A percentile compares a stretch with the other conserved stretches of the same genome.
Conservation (phyloP, 2,797 vertebrate genomes). For the Peromyscus nudipes region DNA sequence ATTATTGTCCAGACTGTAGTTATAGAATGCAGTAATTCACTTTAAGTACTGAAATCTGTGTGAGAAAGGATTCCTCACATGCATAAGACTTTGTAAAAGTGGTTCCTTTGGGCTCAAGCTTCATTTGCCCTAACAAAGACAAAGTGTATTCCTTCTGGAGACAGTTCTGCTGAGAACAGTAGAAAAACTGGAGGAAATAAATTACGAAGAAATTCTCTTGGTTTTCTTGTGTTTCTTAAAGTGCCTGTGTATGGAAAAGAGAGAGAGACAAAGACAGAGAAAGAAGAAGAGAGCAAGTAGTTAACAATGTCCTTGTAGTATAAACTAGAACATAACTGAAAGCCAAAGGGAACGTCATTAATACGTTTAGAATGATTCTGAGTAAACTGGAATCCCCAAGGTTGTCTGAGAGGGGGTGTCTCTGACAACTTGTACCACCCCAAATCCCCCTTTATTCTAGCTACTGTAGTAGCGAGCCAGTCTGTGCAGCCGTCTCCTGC, state of each 20-base stretch:
- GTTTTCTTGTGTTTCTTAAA: background rate
- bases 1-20: slow-evolving; percentile 70
- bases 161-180: background rate
- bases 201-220: background rate
- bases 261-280: background rate
- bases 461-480: background rate
- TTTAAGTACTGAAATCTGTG: slow-evolving; percentile 81
- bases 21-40: slow-evolving; percentile 82
- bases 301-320: background rate
- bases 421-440: background rate
- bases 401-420: background rate
- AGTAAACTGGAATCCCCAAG: background rate
- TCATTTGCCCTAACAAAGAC: slow-evolving; percentile 2
- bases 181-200: background rate
- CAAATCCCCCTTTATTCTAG: background rate
- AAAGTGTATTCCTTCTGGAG: background rate
- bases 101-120: background rate
- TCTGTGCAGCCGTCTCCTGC: background rate
- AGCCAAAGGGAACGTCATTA: background rate
- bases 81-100: background rate
- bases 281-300: fast-evolving
- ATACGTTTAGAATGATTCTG: background rate
- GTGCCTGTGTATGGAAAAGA: background rate
- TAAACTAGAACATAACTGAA: background rate
- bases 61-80: background rate